These are phyloP conservation scores for Notolabrus celidotus DNA, from an alignment of 2,797 vertebrate species.

Conservation along the genomic window DNA sequence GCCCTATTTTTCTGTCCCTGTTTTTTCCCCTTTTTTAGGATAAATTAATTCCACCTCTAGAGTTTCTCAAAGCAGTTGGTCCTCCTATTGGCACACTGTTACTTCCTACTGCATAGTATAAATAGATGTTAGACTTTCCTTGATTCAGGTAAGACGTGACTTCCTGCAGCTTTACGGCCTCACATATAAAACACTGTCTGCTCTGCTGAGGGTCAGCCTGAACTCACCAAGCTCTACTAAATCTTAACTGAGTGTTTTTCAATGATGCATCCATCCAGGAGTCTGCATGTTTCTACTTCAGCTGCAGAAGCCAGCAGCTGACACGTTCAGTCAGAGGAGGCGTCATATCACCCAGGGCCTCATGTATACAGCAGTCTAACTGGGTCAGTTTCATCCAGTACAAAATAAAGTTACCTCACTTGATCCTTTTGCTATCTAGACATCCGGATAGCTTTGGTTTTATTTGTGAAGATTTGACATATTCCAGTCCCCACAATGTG, in stretches of 20 bases:
- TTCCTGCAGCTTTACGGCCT: conserved; percentile 29
- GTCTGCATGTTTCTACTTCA: conserved; percentile 47
- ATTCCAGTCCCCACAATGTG: not conserved
- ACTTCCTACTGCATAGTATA: conserved; percentile 53
- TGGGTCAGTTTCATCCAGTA: conserved; percentile 21
- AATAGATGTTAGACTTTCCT: conserved; percentile 30
- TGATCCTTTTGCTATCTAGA: not conserved
- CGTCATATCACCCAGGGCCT: conserved; percentile 29
- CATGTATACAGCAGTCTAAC: conserved; percentile 20
- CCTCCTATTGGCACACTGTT: conserved; percentile 11
- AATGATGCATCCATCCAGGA: conserved; percentile 14
- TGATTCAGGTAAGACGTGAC: not conserved
- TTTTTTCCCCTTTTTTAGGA: conserved; percentile 24
- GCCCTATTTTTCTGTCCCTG: conserved; percentile 54
- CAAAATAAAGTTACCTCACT: not conserved
- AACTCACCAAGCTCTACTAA: conserved; percentile 49
- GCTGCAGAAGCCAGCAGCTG: not conserved
- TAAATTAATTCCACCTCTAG: conserved; percentile 6
- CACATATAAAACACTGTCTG: conserved; percentile 62
- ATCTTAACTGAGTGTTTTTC: conserved; percentile 46
- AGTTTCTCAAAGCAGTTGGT: conserved; percentile 20
- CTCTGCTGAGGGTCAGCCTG: conserved; percentile 62
- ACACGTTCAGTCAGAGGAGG: not conserved
- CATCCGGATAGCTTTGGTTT: not conserved
- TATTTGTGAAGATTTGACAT: not conserved